Conservation (phyloP, 2,113 vertebrate genomes). For the Petrocephalus zakoni region DNA sequence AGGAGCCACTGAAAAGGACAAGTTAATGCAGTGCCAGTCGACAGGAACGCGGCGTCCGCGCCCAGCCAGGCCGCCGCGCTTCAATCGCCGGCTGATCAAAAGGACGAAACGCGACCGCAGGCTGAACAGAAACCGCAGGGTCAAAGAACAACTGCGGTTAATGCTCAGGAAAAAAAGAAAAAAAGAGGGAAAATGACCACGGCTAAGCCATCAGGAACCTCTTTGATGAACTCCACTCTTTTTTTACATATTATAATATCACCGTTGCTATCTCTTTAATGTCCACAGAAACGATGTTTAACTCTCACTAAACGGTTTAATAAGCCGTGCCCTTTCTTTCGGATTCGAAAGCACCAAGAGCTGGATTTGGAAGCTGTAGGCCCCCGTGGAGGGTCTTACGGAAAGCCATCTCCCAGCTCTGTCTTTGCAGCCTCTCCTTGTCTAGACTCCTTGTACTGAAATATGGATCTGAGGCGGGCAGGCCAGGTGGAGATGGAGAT, state of each 20-base stretch:
- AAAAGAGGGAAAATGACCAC: neutral
- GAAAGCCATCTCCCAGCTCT: neutral
- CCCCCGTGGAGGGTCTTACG: neutral
- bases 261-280: neutral
- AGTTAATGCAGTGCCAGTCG: slow-evolving; percentile 1
- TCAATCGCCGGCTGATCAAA: neutral
- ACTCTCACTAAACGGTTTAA: neutral
- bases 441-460: neutral
- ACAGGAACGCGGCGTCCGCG: neutral
- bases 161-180: neutral
- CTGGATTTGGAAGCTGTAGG: neutral
- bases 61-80: neutral
- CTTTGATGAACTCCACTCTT: neutral
- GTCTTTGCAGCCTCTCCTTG: too few relatives aligned
- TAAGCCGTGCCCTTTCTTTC: neutral
- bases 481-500: neutral
- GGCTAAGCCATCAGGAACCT: neutral
- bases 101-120: neutral
- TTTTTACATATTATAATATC: neutral
- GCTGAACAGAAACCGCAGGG: neutral
- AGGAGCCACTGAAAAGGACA: neutral
- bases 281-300: neutral
- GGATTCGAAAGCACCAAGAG: neutral
- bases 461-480: neutral
- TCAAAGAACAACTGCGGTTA: neutral